Evolutionary conservation across 37 sponge, comb jelly and placozoan species (phyloP).

Genomic region (Geodia barretti): DNA sequence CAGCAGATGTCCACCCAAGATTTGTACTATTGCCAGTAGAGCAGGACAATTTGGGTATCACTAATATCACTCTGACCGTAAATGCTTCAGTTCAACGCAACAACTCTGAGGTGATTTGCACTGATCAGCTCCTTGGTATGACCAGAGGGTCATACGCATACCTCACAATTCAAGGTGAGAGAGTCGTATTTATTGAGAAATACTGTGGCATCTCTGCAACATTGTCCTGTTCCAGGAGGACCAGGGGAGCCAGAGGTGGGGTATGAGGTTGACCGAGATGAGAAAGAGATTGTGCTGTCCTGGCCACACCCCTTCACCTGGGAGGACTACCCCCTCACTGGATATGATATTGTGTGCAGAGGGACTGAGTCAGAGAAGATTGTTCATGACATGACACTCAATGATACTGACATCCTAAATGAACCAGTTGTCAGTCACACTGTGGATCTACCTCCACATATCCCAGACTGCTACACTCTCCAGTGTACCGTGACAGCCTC

Average conservation of each 20-base stretch:
- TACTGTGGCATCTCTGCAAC: too few species aligned
- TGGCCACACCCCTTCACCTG: background rate
- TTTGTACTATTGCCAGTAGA: too few species aligned
- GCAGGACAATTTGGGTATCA: too few species aligned
- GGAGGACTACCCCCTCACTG: background rate
- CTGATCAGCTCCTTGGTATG: too few species aligned
- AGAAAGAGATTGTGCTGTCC: background rate
- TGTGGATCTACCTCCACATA: background rate
- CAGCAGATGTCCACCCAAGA: too few species aligned
- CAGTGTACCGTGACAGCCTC: background rate
- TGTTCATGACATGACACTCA: background rate
- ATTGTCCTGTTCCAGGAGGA: background rate
- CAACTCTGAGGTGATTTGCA: too few species aligned
- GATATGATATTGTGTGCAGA: background rate
- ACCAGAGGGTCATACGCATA: too few species aligned
- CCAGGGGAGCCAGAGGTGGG: background rate
- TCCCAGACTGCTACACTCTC: background rate
- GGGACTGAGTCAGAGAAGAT: background rate
- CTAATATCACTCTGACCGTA: too few species aligned
- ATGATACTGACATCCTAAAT: background rate
- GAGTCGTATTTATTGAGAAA: background rate
- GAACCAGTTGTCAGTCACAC: background rate
- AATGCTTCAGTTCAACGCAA: too few species aligned
- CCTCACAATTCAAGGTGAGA: too few species aligned
- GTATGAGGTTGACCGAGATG: background rate